Evolutionary conservation across 2,888 invertebrate species (phyloP), one percentile per base, ranked within the genome.

Genomic region (Helicoverpa assulta): DNA sequence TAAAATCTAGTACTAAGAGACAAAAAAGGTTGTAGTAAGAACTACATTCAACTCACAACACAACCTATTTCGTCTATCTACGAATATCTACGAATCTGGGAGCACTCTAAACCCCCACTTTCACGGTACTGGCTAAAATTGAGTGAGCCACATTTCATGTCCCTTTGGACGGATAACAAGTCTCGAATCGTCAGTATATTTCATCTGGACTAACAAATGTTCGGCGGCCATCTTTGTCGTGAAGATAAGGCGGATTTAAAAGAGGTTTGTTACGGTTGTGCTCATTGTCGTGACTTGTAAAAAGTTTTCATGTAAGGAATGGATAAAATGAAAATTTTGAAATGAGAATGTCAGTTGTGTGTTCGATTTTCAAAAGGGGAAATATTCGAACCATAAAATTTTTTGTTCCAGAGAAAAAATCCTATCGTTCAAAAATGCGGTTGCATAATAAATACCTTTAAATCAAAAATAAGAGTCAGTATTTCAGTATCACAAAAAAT

Each of bases 141-240:
- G 53, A 67, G 63, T 67, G 56, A 55, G 37, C 64, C 56, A 47
- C 66, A 76, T 70, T 50, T 64, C 52, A 18, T 43, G 63, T 59
- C 58, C 70, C 61, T 56, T 61, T 37, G 60, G 51, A 59, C 53
- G 16, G 52, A 65, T 64, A 60, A 67, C 67, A 67, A 75, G 71
- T 61, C 60, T 18, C 50, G 29, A 51, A 59, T 29, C 12, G 57
- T 59, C 26, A 19, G 75, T 53, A 70, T 75, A 78, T 70, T 47
- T 79, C 70, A 79, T 61, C 19, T 29, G 54, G 57, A 21, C 55
- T 64, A 67, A 74, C 64, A 60, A 67, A 79, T 75, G 75, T 56
- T 21, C 10, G 6, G 55, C 21, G 14, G 58, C 18, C 61, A 71
- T 78, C 80, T 67, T 60, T 65, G 71, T 50, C 67, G 12, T 2